Conservation (phyloP, 2,888 invertebrate species). For the Athalia cordata region DNA sequence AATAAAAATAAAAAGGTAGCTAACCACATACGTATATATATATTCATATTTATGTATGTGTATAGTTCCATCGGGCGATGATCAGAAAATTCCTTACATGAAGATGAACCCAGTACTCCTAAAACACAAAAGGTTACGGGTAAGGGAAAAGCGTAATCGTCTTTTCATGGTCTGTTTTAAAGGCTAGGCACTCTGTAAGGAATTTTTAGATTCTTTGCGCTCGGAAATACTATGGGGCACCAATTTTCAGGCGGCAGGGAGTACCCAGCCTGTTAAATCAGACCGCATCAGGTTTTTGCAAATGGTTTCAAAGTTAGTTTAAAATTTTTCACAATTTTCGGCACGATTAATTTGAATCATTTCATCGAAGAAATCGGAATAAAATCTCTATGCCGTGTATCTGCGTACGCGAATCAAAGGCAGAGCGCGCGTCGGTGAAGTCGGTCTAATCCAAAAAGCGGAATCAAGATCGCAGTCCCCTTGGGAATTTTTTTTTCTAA, state of each 20-base stretch:
- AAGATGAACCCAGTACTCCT: slow-evolving; percentile 69
- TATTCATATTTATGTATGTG: slow-evolving; percentile 1
- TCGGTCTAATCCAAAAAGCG: background rate
- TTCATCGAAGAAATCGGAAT: background rate
- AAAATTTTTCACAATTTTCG: no score
- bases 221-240: slow-evolving; percentile 43
- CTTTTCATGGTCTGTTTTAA: slow-evolving; percentile 61
- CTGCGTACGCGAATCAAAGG: slow-evolving; percentile 30
- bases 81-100: slow-evolving; percentile 67
- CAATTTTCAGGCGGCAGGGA: slow-evolving; percentile 49
- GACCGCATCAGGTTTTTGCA: slow-evolving; percentile 54
- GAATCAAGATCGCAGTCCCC: background rate
- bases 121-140: slow-evolving; percentile 64
- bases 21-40: background rate
- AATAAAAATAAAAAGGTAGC: background rate
- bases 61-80: slow-evolving; percentile 23
- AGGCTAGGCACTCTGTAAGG: slow-evolving; percentile 69
- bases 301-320: background rate
- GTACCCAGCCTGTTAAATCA: slow-evolving; percentile 66
- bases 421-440: slow-evolving; percentile 6
- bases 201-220: slow-evolving; percentile 55
- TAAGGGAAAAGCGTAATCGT: slow-evolving; percentile 43
- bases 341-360: background rate
- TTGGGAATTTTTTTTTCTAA: background rate
- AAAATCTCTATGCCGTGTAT: slow-evolving; percentile 39